These are phyloP conservation scores for Zootoca vivipara DNA, from an alignment of 2,113 vertebrate species.

Conservation along the genomic window DNA sequence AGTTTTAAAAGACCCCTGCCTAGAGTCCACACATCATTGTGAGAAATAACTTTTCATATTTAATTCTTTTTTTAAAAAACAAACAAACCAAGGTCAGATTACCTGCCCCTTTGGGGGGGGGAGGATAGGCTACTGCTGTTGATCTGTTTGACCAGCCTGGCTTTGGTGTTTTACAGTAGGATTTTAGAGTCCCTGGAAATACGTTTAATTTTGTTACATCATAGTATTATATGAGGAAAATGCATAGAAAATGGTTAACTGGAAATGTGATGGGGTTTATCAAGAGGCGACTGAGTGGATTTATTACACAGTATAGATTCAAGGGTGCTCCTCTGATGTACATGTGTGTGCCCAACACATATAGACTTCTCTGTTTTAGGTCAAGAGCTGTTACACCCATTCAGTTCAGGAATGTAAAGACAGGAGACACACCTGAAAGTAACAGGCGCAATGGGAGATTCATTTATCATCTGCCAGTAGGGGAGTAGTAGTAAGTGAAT, in stretches of 20 bases:
- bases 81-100: slow-evolving; percentile 18
- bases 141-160: slow-evolving; percentile 23
- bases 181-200: slow-evolving; percentile 6
- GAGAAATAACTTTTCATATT: not conserved
- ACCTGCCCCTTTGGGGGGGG: slow-evolving; percentile 42
- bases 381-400: not conserved
- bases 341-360: not conserved
- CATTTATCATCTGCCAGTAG: not conserved
- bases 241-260: slow-evolving; percentile 18
- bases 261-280: not conserved
- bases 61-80: slow-evolving; percentile 26
- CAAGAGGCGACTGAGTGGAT: not conserved
- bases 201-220: slow-evolving; percentile 36
- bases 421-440: too few relatives aligned
- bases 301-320: not conserved
- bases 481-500: not conserved
- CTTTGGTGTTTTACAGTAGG: slow-evolving; percentile 18
- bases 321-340: not conserved
- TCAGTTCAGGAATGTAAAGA: not conserved
- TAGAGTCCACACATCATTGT: not conserved
- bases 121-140: slow-evolving; percentile 41
- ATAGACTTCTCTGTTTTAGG: not conserved
- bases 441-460: too few relatives aligned
- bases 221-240: slow-evolving; percentile 38
- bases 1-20: not conserved